Conservation (phyloP, 2,113 vertebrate species). For the Callithrix jacchus region DNA sequence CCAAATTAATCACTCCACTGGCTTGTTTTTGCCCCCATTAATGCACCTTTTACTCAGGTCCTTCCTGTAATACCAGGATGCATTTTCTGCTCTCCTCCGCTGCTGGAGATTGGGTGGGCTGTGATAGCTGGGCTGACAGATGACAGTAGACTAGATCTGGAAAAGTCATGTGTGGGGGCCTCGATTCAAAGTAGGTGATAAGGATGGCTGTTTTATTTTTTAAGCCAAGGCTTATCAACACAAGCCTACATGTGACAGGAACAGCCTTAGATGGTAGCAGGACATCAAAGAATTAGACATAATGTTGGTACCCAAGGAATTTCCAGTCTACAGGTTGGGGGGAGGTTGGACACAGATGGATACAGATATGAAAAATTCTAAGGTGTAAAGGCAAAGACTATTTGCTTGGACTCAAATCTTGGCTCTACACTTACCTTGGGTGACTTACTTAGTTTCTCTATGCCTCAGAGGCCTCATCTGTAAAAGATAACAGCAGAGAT, state of each 20-base stretch:
- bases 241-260: not conserved
- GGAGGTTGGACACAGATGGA: not conserved
- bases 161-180: not conserved
- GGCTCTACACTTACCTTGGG: not conserved
- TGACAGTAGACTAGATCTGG: not conserved
- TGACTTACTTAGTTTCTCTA: not conserved
- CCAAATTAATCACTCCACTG: conserved; percentile 82
- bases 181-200: not conserved
- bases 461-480: not conserved
- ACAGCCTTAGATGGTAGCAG: not conserved
- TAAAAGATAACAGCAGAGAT: not conserved
- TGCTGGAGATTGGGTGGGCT: conserved; percentile 43
- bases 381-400: not conserved
- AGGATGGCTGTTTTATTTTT: not conserved
- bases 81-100: not conserved
- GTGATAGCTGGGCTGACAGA: conserved; percentile 9
- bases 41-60: conserved; percentile 75
- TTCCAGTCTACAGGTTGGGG: not conserved
- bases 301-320: not conserved
- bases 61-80: conserved; percentile 75
- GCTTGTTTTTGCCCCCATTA: conserved; percentile 79
- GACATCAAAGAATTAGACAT: not conserved
- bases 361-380: not conserved
- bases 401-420: not conserved
- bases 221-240: not conserved